phyloP scores from a whole-genome alignment of 2,888 invertebrate genomes.

The Dysmachus trigonus region DNA sequence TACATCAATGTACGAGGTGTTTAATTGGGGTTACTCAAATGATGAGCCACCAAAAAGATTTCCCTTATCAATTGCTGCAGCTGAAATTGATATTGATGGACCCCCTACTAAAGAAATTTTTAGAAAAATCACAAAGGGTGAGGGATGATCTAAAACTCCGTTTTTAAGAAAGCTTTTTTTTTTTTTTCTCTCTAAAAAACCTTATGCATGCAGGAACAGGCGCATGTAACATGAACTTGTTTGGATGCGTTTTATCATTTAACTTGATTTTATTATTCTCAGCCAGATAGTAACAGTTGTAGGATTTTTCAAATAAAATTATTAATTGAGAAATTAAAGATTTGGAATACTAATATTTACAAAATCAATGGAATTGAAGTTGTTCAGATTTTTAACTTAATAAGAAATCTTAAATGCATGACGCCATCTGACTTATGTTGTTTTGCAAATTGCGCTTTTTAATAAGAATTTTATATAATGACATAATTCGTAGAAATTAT shows the following conservation, averaged over 20 bases:
- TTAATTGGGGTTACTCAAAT: constrained; percentile 70
- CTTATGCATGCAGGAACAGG: constrained; percentile 16
- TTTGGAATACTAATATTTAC: background rate
- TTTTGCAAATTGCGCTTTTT: background rate
- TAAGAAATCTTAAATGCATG: background rate
- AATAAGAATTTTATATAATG: background rate
- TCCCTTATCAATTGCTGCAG: constrained; percentile 62
- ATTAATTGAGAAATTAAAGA: background rate
- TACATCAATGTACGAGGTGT: constrained; percentile 78
- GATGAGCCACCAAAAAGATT: constrained; percentile 65
- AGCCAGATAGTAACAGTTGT: background rate
- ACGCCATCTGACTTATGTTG: background rate
- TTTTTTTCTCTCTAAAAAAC: constrained; percentile 43
- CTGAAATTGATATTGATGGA: constrained; percentile 65
- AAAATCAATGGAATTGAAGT: background rate
- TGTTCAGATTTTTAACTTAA: background rate
- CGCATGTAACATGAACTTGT: background rate
- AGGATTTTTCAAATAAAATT: background rate
- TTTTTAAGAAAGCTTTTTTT: constrained; percentile 48
- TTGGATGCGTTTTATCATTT: background rate
- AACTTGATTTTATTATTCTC: background rate
- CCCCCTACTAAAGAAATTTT: constrained; percentile 54
- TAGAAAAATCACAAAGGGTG: constrained; percentile 59
- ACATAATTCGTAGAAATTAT: background rate
- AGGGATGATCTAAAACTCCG: constrained; percentile 56